Evolutionary conservation across 2,888 invertebrate species (phyloP), one percentile per base, ranked within the genome.

Genomic region (Actias luna): DNA sequence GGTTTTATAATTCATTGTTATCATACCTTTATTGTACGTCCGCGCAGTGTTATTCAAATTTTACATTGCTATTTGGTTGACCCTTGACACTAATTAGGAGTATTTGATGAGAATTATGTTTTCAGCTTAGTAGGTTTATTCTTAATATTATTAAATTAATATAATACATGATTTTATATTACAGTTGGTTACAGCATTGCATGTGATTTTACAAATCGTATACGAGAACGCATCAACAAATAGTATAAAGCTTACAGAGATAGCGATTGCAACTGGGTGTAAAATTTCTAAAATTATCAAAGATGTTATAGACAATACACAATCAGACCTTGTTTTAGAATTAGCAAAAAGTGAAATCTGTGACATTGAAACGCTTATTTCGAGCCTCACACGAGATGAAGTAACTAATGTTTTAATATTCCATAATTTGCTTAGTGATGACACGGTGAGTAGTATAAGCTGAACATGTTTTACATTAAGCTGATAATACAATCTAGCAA

Each of bases 181-280:
- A 63, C 67, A 86, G 84, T 27, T 82, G 0, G 70, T 76, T 63
- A 72, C 73, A 36, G 79, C 78, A 12, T 58, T 85, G 2, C 72
- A 78, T 63, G 66, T 84, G 60, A 75, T 75, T 14, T 58, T 85
- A 2, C 84, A 86, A 80, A 75, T 85, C 8, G 67, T 84, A 31
- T 68, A 72, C 2, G 83, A 85, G 60, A 85, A 84, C 62, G 62
- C 67, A 5, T 25, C 50, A 2, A 55, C 67, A 10, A 67, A 69
- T 16, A 52, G 50, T 25, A 66, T 84, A 29, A 75, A 71, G 64
- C 62, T 76, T 0, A 73, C 63, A 4, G 70, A 80, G 70, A 59
- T 76, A 14, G 61, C 73, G 12, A 72, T 69, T 4, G 65, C 69
- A 2, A 65, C 72, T 12, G 67, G 59, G 18, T 68, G 60, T 25